These are phyloP conservation scores for Periplaneta americana DNA, from an alignment of 1,140 invertebrate species.

Conservation along the genomic window DNA sequence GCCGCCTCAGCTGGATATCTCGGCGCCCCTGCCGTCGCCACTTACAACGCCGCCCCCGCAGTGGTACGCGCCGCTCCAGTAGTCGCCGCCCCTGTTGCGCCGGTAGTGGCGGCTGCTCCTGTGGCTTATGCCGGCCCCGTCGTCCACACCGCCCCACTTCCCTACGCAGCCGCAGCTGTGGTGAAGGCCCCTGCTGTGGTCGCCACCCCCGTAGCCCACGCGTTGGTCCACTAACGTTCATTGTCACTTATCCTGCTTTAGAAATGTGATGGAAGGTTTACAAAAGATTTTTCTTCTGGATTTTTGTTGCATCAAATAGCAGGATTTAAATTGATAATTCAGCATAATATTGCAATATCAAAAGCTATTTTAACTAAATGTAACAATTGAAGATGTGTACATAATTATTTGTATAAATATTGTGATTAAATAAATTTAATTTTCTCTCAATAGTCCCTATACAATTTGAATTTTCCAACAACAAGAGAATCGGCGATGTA, in stretches of 20 bases:
- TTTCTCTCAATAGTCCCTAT: too few species aligned
- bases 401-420: too few species aligned
- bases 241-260: not conserved
- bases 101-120: constrained; percentile 1
- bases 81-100: not conserved
- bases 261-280: too few species aligned
- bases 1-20: too few species aligned
- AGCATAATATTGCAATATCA: too few species aligned
- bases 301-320: not conserved
- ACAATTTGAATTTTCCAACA: too few species aligned
- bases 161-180: constrained; percentile 4
- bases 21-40: not conserved
- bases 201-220: constrained; percentile 36
- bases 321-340: rapidly evolving
- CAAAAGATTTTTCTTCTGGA: not conserved
- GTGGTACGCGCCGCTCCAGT: not conserved
- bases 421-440: too few species aligned
- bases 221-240: constrained; percentile 27
- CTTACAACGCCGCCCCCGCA: not conserved
- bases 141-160: constrained; percentile 18
- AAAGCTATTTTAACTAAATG: too few species aligned
- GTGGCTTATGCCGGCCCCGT: constrained; percentile 22
- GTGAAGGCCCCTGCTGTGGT: not conserved
- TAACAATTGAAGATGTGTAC: too few species aligned
- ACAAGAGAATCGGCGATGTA: too few species aligned